phyloP scores from a whole-genome alignment of 1,140 invertebrate species.

The Maniola jurtina region DNA sequence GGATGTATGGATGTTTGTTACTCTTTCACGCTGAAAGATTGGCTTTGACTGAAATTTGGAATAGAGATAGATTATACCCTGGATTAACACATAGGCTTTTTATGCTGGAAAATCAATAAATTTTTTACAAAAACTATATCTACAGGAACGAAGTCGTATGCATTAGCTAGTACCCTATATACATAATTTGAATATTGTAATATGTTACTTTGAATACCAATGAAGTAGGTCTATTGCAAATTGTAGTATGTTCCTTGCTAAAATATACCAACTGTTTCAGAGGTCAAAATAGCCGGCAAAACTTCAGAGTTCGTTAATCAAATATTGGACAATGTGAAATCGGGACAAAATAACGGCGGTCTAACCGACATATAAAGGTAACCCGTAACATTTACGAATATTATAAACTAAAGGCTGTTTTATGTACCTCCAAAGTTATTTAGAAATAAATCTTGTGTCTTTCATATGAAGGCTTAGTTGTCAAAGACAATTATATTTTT shows the following conservation, averaged over 20 bases:
- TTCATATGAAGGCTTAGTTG: conserved; percentile 66
- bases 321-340: conserved; percentile 66
- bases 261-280: conserved; percentile 39
- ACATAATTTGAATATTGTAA: too few relatives aligned
- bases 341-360: conserved; percentile 63
- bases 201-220: too few relatives aligned
- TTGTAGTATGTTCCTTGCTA: too few relatives aligned
- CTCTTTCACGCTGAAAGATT: not conserved
- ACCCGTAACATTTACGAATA: conserved; percentile 52
- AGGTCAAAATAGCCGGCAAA: conserved; percentile 67
- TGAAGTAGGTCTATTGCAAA: too few relatives aligned
- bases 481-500: conserved; percentile 75
- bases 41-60: not conserved
- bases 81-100: too few relatives aligned
- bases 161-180: too few relatives aligned
- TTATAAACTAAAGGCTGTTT: conserved; percentile 74
- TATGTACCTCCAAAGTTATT: conserved; percentile 77
- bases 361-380: conserved; percentile 58
- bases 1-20: too few relatives aligned
- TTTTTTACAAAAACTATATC: too few relatives aligned
- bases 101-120: too few relatives aligned
- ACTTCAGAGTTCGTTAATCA: conserved; percentile 72
- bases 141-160: too few relatives aligned
- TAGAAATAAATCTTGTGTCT: conserved; percentile 62
- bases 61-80: too few relatives aligned